These are phyloP conservation scores for Gnatocerus cornutus DNA, from an alignment of 2,888 invertebrate species.

Conservation along the genomic window DNA sequence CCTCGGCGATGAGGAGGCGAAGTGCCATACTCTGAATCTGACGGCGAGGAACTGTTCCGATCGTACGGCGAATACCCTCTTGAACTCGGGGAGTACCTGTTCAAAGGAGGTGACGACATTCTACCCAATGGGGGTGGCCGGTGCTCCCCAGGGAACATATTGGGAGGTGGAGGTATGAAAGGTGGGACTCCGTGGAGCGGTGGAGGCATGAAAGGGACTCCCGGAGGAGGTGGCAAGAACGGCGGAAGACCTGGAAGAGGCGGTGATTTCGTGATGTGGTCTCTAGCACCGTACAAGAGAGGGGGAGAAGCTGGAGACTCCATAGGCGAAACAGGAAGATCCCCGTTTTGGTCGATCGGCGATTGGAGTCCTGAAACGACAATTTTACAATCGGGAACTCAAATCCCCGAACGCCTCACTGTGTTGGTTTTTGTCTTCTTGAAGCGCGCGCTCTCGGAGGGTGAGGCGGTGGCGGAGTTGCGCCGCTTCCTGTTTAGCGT, in stretches of 20 bases:
- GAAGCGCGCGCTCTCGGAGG: constrained; percentile 72
- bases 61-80: constrained; percentile 71
- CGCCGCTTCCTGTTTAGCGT: constrained; percentile 82
- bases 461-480: constrained; percentile 78
- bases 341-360: constrained; percentile 73
- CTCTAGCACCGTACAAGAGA: constrained; percentile 68
- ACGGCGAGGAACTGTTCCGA: constrained; percentile 75
- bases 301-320: constrained; percentile 71
- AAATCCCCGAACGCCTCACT: constrained; percentile 68
- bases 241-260: constrained; percentile 74
- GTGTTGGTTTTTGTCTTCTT: constrained; percentile 71
- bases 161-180: constrained; percentile 71
- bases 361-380: constrained; percentile 72
- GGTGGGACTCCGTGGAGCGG: constrained; percentile 68
- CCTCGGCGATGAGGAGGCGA: constrained; percentile 71
- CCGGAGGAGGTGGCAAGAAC: constrained; percentile 77
- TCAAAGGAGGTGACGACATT: constrained; percentile 73
- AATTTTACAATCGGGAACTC: not conserved
- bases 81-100: constrained; percentile 74
- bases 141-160: constrained; percentile 72
- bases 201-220: constrained; percentile 79
- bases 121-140: constrained; percentile 74
- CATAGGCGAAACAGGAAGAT: constrained; percentile 70
- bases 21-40: constrained; percentile 80
- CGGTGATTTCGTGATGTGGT: constrained; percentile 69